Evolutionary conservation across 2,797 vertebrate genomes (phyloP), one percentile per base, ranked within the genome.

Genomic region (Ctenochaetus hawaiiensis): DNA sequence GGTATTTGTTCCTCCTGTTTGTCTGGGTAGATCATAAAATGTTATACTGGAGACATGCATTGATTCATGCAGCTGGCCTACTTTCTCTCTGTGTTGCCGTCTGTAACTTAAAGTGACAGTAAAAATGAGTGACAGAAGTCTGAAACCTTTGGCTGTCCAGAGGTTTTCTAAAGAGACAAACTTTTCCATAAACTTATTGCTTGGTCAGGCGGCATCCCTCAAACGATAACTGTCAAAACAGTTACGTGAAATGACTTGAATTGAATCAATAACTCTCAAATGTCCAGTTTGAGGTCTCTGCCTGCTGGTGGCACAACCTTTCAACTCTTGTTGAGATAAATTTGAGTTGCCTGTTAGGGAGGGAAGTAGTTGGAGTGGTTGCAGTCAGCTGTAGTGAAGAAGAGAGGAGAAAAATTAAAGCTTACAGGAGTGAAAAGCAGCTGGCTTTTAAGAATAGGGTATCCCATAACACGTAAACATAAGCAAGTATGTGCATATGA

Each of bases 1-100:
- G 85, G 76, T 80, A 86, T 92, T 90, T 90, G 41, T 57, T 83
- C 73, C 77, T 78, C 82, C 41, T 75, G 60, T 88, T 86, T 20
- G 60, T 78, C 77, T 76, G 66, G 65, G 64, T 82, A 78, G 76
- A 85, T 84, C 76, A 81, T 89, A 90, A 89, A 89, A 80, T 68
- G 48, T 81, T 67, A 60, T 77, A 70, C 47, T 59, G 44, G 34
- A 83, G 76, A 81, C 72, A 72, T 63, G 62, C 11, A 53, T 17
- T 26, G 51, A 22, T 84, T 60, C 44, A 56, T 51, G 53, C 47
- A 75, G 75, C 45, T 75, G 79, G 6, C 45, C 65, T 60, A 6
- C 37, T 82, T 85, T 62, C 52, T 71, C 41, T 63, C 26, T 57
- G 48, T n/a, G 37, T 18, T 76, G 6, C 3, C 23, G 13, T 22